Percentiles rank a stretch among this genome's conserved stretches.
Evolutionary conservation across 2,113 vertebrate species (phyloP).

Genomic region (Leiothrix lutea): DNA sequence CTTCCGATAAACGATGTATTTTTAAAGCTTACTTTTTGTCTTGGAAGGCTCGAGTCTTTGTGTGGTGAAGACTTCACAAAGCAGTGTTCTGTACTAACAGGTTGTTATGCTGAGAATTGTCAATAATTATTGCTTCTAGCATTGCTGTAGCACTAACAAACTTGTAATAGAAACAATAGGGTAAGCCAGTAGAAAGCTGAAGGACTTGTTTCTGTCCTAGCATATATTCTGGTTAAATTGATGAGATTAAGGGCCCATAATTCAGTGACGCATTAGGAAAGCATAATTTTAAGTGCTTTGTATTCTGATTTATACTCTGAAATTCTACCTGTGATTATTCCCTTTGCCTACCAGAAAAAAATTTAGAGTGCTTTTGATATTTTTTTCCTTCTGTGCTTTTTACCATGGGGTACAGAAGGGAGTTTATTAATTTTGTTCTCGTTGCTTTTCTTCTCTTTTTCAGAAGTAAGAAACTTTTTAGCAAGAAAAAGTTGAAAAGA

Average conservation of each 20-base stretch:
- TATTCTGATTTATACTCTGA: neutral
- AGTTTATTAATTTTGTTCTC: neutral
- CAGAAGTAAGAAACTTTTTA: conserved; percentile 95
- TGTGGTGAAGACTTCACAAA: neutral
- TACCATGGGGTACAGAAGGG: fast-evolving
- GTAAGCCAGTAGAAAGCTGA: neutral
- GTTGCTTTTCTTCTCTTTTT: conserved; percentile 39
- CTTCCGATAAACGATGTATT: neutral
- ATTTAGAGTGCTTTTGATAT: neutral
- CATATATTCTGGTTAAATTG: neutral
- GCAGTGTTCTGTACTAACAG: neutral
- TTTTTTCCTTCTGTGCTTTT: neutral
- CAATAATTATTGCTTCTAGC: neutral
- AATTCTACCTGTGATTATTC: neutral
- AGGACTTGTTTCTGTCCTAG: neutral
- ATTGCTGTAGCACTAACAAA: neutral
- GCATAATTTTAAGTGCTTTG: neutral
- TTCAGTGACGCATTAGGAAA: neutral
- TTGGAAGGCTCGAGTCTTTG: neutral
- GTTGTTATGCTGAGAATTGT: neutral
- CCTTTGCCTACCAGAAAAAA: neutral
- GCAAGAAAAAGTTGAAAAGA: conserved; percentile 98
- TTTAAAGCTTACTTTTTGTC: neutral
- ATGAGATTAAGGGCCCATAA: neutral
- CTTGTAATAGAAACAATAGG: neutral